phyloP scores from a whole-genome alignment of 2,888 invertebrate species.

The Chrysina gloriosa region DNA sequence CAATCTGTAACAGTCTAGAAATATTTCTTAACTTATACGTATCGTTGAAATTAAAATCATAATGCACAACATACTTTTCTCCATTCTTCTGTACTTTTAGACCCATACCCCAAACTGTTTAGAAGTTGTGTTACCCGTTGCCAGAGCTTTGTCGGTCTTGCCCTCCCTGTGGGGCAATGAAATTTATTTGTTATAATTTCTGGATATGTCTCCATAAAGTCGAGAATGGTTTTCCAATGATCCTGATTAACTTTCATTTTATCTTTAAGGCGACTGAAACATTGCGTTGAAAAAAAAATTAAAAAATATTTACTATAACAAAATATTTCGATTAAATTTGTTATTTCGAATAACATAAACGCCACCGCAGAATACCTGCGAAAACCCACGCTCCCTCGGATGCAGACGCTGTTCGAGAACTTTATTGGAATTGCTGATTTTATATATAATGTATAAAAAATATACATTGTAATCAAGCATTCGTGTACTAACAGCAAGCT shows the following conservation, averaged over 20 bases:
- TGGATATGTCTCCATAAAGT: not conserved
- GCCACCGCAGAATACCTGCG: too few species aligned
- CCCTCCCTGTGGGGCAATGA: not conserved
- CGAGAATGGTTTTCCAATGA: not conserved
- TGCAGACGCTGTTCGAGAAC: too few species aligned
- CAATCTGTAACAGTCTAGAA: slow-evolving; percentile 2
- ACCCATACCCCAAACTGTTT: not conserved
- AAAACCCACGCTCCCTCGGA: too few species aligned
- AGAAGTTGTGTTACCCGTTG: not conserved
- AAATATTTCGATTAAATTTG: too few species aligned
- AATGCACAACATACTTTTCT: not conserved
- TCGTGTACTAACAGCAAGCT: too few species aligned
- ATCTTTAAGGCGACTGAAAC: too few species aligned
- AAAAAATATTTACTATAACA: too few species aligned
- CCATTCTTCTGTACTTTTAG: slow-evolving; percentile 17
- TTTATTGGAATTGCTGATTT: too few species aligned
- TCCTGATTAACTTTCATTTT: not conserved
- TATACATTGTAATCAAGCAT: too few species aligned
- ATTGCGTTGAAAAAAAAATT: too few species aligned
- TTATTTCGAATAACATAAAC: too few species aligned
- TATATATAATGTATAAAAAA: too few species aligned
- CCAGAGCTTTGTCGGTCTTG: not conserved
- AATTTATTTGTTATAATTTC: not conserved
- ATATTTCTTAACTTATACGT: not conserved
- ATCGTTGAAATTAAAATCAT: not conserved